Conservation (phyloP, 2,797 vertebrate genomes). For the Eulemur albifrons region DNA sequence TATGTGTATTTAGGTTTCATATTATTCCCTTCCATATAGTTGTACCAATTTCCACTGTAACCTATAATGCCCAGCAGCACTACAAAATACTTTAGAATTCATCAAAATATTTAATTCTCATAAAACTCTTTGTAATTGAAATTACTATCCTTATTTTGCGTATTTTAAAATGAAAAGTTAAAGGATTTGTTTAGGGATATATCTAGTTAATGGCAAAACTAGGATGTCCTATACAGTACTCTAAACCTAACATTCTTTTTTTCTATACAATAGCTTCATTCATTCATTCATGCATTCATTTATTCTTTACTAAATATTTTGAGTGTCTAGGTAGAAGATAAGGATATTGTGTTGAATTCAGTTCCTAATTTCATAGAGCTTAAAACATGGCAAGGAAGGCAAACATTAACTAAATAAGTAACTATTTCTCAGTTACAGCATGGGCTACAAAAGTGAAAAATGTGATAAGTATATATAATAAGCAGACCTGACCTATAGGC, state of each 20-base stretch:
- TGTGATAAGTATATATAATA: not conserved
- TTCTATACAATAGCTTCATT: not conserved
- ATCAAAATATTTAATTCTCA: not conserved
- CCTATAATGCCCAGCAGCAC: not conserved
- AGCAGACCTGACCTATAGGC: not conserved
- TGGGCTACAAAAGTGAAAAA: not conserved
- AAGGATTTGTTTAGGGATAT: not conserved
- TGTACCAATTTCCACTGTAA: not conserved
- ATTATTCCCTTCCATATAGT: not conserved
- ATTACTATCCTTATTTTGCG: conserved; percentile 1
- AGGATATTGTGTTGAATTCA: not conserved
- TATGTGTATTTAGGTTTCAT: not conserved
- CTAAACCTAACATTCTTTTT: not conserved
- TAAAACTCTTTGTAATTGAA: not conserved
- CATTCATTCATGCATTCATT: not conserved
- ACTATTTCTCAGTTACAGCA: not conserved
- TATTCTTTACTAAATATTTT: not conserved
- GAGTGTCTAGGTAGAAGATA: not conserved
- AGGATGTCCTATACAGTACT: not conserved
- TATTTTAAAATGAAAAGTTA: conserved; percentile 20
- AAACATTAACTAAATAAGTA: not conserved
- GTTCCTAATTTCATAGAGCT: not conserved
- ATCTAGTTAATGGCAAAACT: not conserved
- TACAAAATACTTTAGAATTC: not conserved
- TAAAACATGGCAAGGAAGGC: not conserved